phyloP scores from a whole-genome alignment of 2,113 vertebrate genomes.

The Dendropsophus ebraccatus region DNA sequence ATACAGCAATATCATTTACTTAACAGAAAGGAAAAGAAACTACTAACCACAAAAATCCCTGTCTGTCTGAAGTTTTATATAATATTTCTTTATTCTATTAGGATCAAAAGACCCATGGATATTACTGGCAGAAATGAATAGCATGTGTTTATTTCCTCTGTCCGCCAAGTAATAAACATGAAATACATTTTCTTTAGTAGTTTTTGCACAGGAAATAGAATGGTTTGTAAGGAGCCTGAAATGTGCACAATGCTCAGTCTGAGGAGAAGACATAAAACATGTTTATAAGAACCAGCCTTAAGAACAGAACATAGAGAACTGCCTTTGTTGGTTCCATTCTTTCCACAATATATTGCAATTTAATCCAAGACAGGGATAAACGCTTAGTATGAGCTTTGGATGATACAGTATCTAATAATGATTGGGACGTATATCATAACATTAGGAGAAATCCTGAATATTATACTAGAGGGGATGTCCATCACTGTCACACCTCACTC shows the following conservation, averaged over 20 bases:
- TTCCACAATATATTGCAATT: not conserved
- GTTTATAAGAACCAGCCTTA: conserved; percentile 12
- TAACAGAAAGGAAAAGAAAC: too few relatives aligned
- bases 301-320: conserved; percentile 5
- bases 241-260: conserved; percentile 8
- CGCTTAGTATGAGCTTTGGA: not conserved
- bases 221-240: conserved; percentile 5
- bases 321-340: not conserved
- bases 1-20: too few relatives aligned
- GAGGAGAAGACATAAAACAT: not conserved
- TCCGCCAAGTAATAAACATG: conserved; percentile 52
- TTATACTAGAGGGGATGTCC: not conserved
- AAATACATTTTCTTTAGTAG: conserved; percentile 15
- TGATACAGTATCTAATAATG: not conserved
- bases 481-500: too few relatives aligned
- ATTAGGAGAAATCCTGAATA: not conserved
- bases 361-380: not conserved
- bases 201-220: conserved; percentile 20
- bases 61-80: too few relatives aligned
- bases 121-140: conserved; percentile 25
- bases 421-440: not conserved
- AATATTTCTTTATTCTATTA: conserved; percentile 26
- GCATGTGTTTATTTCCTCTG: conserved; percentile 30
- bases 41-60: too few relatives aligned
- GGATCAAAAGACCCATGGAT: conserved; percentile 31